These are phyloP conservation scores for Oopsacas minuta DNA, from an alignment of 37 sponge, comb jelly and placozoan genomes.

Conservation along the genomic window DNA sequence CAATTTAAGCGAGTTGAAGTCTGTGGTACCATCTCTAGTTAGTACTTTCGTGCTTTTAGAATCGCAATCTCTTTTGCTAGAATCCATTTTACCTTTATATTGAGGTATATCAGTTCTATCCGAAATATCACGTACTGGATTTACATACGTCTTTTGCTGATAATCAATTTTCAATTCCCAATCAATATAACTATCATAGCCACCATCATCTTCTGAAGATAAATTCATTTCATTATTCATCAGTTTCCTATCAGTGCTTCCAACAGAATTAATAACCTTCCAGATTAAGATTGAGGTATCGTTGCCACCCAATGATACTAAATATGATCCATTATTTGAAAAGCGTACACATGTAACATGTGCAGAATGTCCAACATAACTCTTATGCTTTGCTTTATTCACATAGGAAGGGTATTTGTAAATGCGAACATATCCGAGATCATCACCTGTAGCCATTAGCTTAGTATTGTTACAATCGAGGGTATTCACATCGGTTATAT, in stretches of 20 bases:
- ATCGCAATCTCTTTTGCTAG: neutral
- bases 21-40: neutral
- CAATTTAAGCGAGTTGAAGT: constrained; percentile 31
- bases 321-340: constrained; percentile 42
- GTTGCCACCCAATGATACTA: constrained; percentile 81
- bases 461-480: constrained; percentile 27
- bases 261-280: constrained; percentile 21
- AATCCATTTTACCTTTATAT: neutral
- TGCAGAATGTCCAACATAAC: constrained; percentile 92
- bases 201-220: constrained; percentile 29
- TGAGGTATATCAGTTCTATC: neutral
- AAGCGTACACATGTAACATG: constrained; percentile 95
- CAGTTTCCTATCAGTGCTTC: neutral
- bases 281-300: constrained; percentile 85
- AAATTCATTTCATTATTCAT: neutral
- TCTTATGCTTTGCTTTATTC: constrained; percentile 83
- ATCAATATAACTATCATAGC: constrained; percentile 93
- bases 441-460: constrained; percentile 91
- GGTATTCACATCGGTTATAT: constrained; percentile 93
- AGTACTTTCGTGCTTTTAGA: neutral
- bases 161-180: constrained; percentile 83
- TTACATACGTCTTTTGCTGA: constrained; percentile 57
- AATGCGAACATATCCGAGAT: constrained; percentile 89
- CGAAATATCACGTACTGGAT: constrained; percentile 33
- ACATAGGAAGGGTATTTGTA: constrained; percentile 76